Conservation (phyloP, 2,797 vertebrate genomes). For the Pipistrellus pipistrellus region DNA sequence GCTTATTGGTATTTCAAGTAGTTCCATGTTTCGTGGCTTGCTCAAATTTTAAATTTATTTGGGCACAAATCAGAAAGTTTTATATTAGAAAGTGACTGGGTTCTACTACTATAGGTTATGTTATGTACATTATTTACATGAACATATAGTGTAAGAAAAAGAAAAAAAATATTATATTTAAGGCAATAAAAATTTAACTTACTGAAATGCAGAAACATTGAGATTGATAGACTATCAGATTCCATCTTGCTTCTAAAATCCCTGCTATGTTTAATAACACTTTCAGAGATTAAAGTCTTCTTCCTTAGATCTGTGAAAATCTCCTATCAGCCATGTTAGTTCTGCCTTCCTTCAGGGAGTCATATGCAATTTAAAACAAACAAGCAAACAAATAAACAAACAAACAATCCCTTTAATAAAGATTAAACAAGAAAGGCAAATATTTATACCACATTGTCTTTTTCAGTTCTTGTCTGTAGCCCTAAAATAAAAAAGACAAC, state of each 20-base stretch:
- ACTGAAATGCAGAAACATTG: neutral
- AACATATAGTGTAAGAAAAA: neutral
- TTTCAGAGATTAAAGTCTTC: neutral
- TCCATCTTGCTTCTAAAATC: slow-evolving; percentile 30
- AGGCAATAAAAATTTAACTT: neutral
- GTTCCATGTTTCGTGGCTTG: neutral
- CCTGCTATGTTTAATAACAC: neutral
- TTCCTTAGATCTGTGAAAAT: neutral
- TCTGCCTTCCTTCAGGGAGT: slow-evolving; percentile 29
- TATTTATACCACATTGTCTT: neutral
- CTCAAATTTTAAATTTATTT: slow-evolving; percentile 21
- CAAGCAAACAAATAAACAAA: neutral
- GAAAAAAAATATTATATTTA: neutral
- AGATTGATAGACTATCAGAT: neutral
- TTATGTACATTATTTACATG: neutral
- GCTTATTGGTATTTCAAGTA: neutral
- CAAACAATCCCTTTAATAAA: slow-evolving; percentile 27
- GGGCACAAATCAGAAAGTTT: slow-evolving; percentile 35
- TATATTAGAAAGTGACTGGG: neutral
- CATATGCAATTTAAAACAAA: neutral
- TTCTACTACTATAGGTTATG: neutral
- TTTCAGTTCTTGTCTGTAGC: neutral
- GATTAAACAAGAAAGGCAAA: slow-evolving; percentile 28
- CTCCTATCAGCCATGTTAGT: neutral
- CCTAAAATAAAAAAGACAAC: neutral